Evolutionary conservation across 2,797 vertebrate species (phyloP), one percentile per base, ranked within the genome.

Genomic region (Melopsittacus undulatus): DNA sequence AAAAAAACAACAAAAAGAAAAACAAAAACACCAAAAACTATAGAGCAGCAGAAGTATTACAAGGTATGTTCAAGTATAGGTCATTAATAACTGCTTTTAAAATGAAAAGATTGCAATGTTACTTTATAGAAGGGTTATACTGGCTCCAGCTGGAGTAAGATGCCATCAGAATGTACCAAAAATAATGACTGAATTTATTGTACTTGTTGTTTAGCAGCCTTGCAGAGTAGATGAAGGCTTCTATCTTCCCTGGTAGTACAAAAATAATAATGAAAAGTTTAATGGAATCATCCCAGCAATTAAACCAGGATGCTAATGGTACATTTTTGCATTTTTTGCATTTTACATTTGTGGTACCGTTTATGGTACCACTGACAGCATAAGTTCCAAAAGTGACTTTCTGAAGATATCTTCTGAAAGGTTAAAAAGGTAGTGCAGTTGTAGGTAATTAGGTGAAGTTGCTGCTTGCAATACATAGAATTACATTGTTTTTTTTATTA

Each of bases 231-330:
- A 68, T 16, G 14, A 57, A 69, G 15, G 14, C 29, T 64, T 46
- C 23, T 45, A 11, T 80, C 13, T 90, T 90, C 29, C 43, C 32
- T 29, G 4, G 7, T 63, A 45, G 21, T 78, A 56, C 40, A 64
- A 86, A 87, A 95, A 68, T 80, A 87, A 69, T 69, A 63, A 89
- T 69, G 51, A 63, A 85, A 52, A 92, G 69, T 6, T 79, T 90
- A 82, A 73, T 18, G 69, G 77, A 83, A 87, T 86, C 27, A 62
- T 74, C 17, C 29, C 42, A 67, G 80, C 57, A 81, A 87, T 94
- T 90, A 84, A 45, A 92, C 86, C 17, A 69, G 49, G 12, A 51
- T 67, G 32, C 14, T 70, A 94, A 82, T 57, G 38, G 61, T 32
- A 63, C 16, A 56, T 68, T 81, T n/a, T n/a, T n/a, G n/a, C n/a